Base-by-base conservation (phyloP, 2,113 vertebrate species). In the Globicephala melas region DNA sequence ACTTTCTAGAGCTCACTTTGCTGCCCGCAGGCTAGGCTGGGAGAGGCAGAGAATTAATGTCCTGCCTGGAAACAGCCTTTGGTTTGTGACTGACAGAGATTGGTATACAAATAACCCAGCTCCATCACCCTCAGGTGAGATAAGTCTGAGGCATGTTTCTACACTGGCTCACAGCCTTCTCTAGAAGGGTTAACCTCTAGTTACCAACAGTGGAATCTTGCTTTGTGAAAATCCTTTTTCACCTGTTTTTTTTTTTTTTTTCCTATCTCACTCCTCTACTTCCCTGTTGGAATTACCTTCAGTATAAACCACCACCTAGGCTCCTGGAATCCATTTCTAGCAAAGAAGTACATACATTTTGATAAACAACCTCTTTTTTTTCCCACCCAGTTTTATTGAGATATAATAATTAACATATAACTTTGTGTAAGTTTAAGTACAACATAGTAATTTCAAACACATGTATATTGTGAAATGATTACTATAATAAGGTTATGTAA, bases 321-420 rank as follows among this genome's bases (percentile, higher is more conserved):
- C 1, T 5, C 50, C n/a, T 63, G n/a, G 38, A 63, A 36, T 76
- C n/a, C 31, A 68, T 20, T 20, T 87, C 50, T 76, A 77, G 4
- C 44, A 85, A 87, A 84, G 11, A 70, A 62, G 18, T 36, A 23
- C 38, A 58, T 8, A 73, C 7, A 2, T 67, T 94, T 73, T 36
- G 26, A 63, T 79, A 93, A 74, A 23, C 38, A 67, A 68, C 8
- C 26, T 55, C 53, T 55, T 53, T 65, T 36, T 68, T 38, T 2
- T 0, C 3, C 6, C 23, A 18, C 23, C 21, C 4, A 12, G 47
- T 4, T 85, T 53, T 68, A 26, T 36, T 63, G 8, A 71, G 15
- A 28, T 87, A 70, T 38, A 70, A 38, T 38, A 70, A 71, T 13
- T 28, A 44, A 38, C 47, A 36, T 53, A 8, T 33, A 41, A 86